phyloP scores from a whole-genome alignment of 92 coral and sea anemone genomes.

The Epizoanthus stellaris region DNA sequence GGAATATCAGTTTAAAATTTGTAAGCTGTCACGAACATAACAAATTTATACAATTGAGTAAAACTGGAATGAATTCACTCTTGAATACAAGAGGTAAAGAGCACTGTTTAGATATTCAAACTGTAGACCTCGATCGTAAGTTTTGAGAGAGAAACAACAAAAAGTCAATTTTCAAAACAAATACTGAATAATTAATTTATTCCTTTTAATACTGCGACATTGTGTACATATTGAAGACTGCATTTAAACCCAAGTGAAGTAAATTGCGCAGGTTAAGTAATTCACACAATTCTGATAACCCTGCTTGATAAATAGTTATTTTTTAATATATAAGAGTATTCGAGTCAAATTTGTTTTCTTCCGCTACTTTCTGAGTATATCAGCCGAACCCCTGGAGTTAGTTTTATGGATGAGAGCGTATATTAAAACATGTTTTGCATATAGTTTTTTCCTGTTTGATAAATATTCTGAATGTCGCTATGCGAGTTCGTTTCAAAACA shows the following conservation, averaged over 20 bases:
- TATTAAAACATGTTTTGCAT: neutral
- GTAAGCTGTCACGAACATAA: too few species aligned
- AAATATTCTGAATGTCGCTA: neutral
- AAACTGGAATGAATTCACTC: too few species aligned
- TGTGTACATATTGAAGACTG: neutral
- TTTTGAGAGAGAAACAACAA: neutral
- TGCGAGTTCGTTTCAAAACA: neutral
- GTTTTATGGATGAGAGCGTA: neutral
- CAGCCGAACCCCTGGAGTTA: neutral
- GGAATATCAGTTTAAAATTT: too few species aligned
- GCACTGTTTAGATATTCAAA: neutral
- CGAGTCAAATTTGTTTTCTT: neutral
- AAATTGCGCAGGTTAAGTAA: neutral
- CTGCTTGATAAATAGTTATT: neutral
- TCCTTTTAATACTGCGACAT: neutral
- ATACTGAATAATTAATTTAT: neutral
- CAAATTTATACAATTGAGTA: too few species aligned
- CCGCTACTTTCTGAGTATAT: neutral
- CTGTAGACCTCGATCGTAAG: neutral
- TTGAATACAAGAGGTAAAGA: too few species aligned
- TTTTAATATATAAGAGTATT: neutral
- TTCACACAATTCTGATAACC: neutral
- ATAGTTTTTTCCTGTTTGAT: slow-evolving; percentile 6
- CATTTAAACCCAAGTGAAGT: too few species aligned
- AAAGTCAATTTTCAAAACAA: neutral